Evolutionary conservation across 2,888 invertebrate genomes (phyloP), one percentile per base, ranked within the genome.

Genomic region (Lordiphosa fenestrarum): DNA sequence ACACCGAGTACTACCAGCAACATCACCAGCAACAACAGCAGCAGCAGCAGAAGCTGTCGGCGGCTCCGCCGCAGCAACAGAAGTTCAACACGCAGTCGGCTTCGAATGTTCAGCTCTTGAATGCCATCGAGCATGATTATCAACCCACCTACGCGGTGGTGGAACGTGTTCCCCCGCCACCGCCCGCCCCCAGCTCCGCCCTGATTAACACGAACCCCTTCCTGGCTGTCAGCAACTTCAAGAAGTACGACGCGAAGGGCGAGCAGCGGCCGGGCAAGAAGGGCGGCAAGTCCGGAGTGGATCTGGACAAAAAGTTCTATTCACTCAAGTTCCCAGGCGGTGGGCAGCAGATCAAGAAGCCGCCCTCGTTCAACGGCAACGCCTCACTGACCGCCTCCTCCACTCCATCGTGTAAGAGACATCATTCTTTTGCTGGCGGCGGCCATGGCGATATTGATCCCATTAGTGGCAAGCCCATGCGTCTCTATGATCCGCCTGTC

Each of bases 351-450:
- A 35, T 65, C 0, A 82, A 66, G 48, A 76, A 70, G 41, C 65
- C 47, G 35, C 25, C 64, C 10, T 46, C 57, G 1, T 61, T 66
- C 50, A 69, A 66, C 53, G 39, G 71, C 9, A 81, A 77, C 37
- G 46, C 66, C 36, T 75, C 76, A 36, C 33, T 74, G 64, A 55
- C 67, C 57, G 72, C 51, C 3, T 7, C 40, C 13, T 37, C 63
- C 23, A 52, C 54, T 50, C 42, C 47, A 37, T 63, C 69, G 41
- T 90, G 90, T 69, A 89, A 88, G 71, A 82, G 89, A 60, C 89
- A 90, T 87, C 88, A 89, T 73, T 89, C 88, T 73, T 87, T 89
- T 84, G 87, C 88, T 86, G 86, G 87, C 80, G 86, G 86, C 72
- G 86, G 87, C 86, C 83, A 85, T 82, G 86, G 86, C 85, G 88